phyloP scores from a whole-genome alignment of 2,888 invertebrate species.

The Linyphia triangularis region DNA sequence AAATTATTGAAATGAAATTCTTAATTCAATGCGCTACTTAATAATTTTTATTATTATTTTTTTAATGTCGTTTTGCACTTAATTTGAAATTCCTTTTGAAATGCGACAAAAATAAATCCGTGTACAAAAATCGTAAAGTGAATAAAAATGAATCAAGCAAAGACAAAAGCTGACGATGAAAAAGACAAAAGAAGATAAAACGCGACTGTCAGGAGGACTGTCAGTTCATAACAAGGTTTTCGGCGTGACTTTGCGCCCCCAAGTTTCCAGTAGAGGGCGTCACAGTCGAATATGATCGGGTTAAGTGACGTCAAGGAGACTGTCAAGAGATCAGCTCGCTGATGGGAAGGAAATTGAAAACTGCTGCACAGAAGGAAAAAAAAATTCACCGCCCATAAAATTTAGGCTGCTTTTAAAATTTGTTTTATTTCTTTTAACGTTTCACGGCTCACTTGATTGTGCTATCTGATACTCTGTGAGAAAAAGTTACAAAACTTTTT shows the following conservation, averaged over 20 bases:
- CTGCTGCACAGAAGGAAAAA: conserved; percentile 49
- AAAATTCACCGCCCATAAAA: conserved; percentile 49
- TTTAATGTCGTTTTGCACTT: too few relatives aligned
- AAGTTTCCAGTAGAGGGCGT: conserved; percentile 38
- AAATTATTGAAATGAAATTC: too few relatives aligned
- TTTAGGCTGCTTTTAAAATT: conserved; percentile 2
- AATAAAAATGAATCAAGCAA: conserved; percentile 30
- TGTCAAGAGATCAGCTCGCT: conserved; percentile 56
- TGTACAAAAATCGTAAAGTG: too few relatives aligned
- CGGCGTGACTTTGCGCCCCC: not conserved
- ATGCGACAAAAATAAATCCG: too few relatives aligned
- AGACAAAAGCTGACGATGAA: not conserved
- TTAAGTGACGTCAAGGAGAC: conserved; percentile 62
- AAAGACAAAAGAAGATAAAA: conserved; percentile 20
- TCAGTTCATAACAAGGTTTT: conserved; percentile 60
- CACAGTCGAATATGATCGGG: conserved; percentile 45
- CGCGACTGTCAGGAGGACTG: conserved; percentile 44
- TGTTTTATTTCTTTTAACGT: not conserved
- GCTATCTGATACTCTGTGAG: too few relatives aligned
- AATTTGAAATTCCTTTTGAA: too few relatives aligned
- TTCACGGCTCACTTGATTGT: too few relatives aligned
- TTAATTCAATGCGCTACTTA: too few relatives aligned
- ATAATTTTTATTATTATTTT: too few relatives aligned
- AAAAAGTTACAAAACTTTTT: too few relatives aligned
- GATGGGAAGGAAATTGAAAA: conserved; percentile 61